Base-by-base conservation (phyloP, 2,888 invertebrate species). In the Rhorus exstirpatorius region DNA sequence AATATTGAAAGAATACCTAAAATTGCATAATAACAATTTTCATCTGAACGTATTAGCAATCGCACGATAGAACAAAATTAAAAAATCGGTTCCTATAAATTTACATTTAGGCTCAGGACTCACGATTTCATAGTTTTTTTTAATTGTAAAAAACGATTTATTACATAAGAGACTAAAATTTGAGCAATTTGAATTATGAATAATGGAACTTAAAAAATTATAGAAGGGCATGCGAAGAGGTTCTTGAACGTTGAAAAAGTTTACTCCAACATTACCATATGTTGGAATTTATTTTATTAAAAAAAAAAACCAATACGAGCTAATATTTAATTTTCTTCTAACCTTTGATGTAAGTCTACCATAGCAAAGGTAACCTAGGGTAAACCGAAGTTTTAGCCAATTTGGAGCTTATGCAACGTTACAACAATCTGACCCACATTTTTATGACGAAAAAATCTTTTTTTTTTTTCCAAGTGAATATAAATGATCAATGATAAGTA, bases 181-280 rank as follows among this genome's bases (percentile, higher is more conserved):
- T n/a, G n/a, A n/a, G n/a, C n/a, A n/a, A n/a, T n/a, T n/a, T n/a
- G n/a, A n/a, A n/a, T n/a, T n/a, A n/a, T n/a, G n/a, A n/a, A n/a
- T n/a, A n/a, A n/a, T n/a, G n/a, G n/a, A n/a, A n/a, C n/a, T n/a
- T n/a, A n/a, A n/a, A n/a, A n/a, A n/a, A n/a, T n/a, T n/a, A n/a
- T n/a, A n/a, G n/a, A n/a, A n/a, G n/a, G 3, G 14, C 44, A 3
- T n/a, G n/a, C 44, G n/a, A n/a, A 44, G 1, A 6, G 44, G 44
- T 44, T 49, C 6, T 19, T 12, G 6, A 6, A 21, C 38, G 38
- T 31, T 46, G 26, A 17, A 4, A 17, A 46, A 14, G 12, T 46
- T 49, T 38, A 17, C 8, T 17, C 35, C 0, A 35, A n/a, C 31
- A 19, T 26, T 19, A 65, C 38, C 67, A 51, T 68, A 68, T 68